Conservation (phyloP, 1,140 invertebrate genomes). For the Zaprionus ornatus region DNA sequence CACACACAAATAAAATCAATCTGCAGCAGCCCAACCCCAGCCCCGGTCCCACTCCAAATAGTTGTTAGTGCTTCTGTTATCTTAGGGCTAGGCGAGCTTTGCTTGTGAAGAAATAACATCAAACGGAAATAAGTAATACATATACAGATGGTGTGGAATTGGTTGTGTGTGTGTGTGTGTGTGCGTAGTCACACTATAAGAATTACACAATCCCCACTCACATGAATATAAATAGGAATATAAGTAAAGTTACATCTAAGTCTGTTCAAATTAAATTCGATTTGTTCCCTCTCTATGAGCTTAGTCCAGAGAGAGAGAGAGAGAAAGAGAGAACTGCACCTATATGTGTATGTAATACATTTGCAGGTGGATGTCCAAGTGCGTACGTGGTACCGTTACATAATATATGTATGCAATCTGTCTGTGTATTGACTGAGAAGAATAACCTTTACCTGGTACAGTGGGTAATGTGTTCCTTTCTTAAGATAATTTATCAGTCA, state of each 20-base stretch:
- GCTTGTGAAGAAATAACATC: constrained; percentile 33
- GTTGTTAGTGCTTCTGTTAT: constrained; percentile 39
- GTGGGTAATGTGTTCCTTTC: neutral
- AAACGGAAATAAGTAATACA: constrained; percentile 55
- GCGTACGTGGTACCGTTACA: neutral
- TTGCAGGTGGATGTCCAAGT: neutral
- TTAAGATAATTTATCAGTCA: neutral
- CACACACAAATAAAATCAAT: constrained; percentile 37
- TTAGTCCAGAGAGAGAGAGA: neutral
- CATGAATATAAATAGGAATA: constrained; percentile 32
- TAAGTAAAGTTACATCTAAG: constrained; percentile 8
- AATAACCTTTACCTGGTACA: neutral
- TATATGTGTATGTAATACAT: neutral
- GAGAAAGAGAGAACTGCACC: neutral
- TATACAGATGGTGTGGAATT: constrained; percentile 10
- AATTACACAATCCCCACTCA: constrained; percentile 29
- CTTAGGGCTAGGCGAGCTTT: constrained; percentile 14
- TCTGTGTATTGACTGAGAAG: neutral
- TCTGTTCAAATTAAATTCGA: neutral
- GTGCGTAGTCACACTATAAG: constrained; percentile 4
- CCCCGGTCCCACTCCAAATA: constrained; percentile 5
- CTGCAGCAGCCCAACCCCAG: constrained; percentile 17
- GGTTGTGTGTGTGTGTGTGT: constrained; percentile 4
- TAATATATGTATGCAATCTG: neutral
- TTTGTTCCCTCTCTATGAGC: neutral